Base-by-base conservation (phyloP, 2,113 vertebrate species). In the Corythornis madagascariensis region DNA sequence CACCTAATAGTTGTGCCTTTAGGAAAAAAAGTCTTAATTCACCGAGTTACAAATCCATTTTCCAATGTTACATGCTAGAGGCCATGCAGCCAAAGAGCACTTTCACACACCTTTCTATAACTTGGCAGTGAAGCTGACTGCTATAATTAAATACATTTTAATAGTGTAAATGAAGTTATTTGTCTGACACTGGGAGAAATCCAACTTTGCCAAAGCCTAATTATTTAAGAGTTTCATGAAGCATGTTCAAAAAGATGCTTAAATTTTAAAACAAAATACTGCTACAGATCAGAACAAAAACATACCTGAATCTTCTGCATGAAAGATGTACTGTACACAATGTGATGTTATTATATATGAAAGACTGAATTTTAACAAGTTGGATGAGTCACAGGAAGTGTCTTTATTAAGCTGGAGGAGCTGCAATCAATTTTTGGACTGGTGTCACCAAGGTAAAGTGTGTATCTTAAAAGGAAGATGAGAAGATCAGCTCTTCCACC, bases 21-120 rank as follows among this genome's bases (percentile, higher is more conserved):
- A 83, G 88, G 86, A 79, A 97, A 96, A 48, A 92, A 95, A 86
- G 7, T 52, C 75, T 90, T 81, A 94, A 85, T 59, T 95, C 67
- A 94, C 48, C 3, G 31, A 85, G 33, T 35, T 57, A 90, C 70
- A 96, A 95, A 95, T 75, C 40, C 80, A 56, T 81, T 95, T 77
- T 80, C 76, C 33, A 61, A 10, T 31, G n/a, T 48, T 91, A 89
- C 59, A 22, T 66, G 47, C 73, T 72, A 60, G 15, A 86, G 81
- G 88, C 45, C 57, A 79, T 5, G 28, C 16, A 57, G 85, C 11
- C 67, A 65, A 70, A 92, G 57, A 95, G 31, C 1, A 3, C 83
- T 93, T 94, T 69, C 59, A 94, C 16, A 10, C 8, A 6, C 6
- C 43, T 57, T 84, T 76, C 80, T 38, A 17, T 86, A 86, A 87